Base-by-base conservation (phyloP, 37 sponge, comb jelly and placozoan genomes). In the Tethya wilhelma region DNA sequence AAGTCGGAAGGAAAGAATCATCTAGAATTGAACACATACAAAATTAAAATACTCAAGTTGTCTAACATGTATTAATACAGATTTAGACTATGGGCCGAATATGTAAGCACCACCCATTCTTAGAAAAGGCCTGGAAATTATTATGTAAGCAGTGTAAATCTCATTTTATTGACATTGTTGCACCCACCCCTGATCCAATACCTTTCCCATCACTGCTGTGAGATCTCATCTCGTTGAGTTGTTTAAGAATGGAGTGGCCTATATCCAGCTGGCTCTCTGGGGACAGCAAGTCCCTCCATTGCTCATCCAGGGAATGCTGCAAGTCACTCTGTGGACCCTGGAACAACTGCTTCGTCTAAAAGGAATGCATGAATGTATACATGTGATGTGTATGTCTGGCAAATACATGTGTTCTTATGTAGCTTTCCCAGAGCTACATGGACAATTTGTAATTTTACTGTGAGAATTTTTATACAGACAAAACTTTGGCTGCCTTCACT, bases 281-380 rank as follows among this genome's bases (percentile, higher is more conserved):
- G 2, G 70, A n/a, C 31, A 86, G 34, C 49, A 42, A 12, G 23
- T 67, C 67, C 25, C 46, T 72, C 49, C 71, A 77, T 38, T 73
- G 67, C 67, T 86, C 87, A 44, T 91, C 87, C 34, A 91, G 60
- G 22, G 92, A 91, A 34, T 44, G 44, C 17, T 41, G 68, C n/a
- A 91, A 25, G n/a, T 87, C 88, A 41, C 37, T 56, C 63, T 46
- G 38, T 5, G 76, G 67, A 12, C 92, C 92, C n/a, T 40, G 65
- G 40, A 59, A 78, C 41, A 23, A 22, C 14, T 40, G 62, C 46
- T 78, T 60, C 55, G 30, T 36, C 75, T 67, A 41, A 12, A 26
- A 60, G 31, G 60, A 6, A 33, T 72, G 6, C 7, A n/a, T 8
- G 7, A 60, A n/a, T 25, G 28, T 8, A n/a, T n/a, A 60, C 63